Percentiles rank a stretch among this genome's conserved stretches.
Evolutionary conservation across 2,888 invertebrate genomes (phyloP).

Genomic region (Rhamphomyia laevipes): DNA sequence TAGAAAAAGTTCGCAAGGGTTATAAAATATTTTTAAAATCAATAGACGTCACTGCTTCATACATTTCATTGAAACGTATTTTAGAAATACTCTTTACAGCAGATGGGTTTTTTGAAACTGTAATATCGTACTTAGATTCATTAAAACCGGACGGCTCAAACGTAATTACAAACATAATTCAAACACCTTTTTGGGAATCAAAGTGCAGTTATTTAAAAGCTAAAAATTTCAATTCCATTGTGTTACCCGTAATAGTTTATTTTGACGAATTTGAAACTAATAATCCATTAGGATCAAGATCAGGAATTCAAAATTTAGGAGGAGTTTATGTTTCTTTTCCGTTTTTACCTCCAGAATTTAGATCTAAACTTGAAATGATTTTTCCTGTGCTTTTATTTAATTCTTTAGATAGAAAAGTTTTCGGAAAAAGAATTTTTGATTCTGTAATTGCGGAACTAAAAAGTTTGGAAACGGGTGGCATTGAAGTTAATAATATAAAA

Average conservation of each 20-base stretch:
- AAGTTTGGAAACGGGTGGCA: background rate
- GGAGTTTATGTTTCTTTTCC: slow-evolving; percentile 5
- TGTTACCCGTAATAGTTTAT: slow-evolving; percentile 3
- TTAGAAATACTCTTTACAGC: no score
- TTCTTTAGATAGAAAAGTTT: slow-evolving; percentile 5
- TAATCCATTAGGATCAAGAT: slow-evolving; percentile 7
- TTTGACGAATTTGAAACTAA: slow-evolving; percentile 8
- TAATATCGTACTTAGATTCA: no score
- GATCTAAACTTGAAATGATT: slow-evolving; percentile 2
- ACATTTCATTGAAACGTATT: no score
- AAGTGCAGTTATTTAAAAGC: background rate
- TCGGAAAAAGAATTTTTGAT: slow-evolving; percentile 6
- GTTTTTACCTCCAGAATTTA: background rate
- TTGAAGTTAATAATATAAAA: background rate
- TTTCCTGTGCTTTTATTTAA: slow-evolving; percentile 3
- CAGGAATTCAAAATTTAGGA: slow-evolving; percentile 7
- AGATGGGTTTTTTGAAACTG: no score
- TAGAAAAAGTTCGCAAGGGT: no score
- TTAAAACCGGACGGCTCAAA: no score
- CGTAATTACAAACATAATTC: background rate
- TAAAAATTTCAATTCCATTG: background rate
- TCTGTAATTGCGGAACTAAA: slow-evolving; percentile 1
- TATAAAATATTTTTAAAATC: no score
- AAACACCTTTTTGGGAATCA: background rate
- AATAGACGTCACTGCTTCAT: no score